Percentiles rank a stretch among this genome's conserved stretches.
Conservation (phyloP, 2,888 invertebrate species). For the Cybosia mesomella region DNA sequence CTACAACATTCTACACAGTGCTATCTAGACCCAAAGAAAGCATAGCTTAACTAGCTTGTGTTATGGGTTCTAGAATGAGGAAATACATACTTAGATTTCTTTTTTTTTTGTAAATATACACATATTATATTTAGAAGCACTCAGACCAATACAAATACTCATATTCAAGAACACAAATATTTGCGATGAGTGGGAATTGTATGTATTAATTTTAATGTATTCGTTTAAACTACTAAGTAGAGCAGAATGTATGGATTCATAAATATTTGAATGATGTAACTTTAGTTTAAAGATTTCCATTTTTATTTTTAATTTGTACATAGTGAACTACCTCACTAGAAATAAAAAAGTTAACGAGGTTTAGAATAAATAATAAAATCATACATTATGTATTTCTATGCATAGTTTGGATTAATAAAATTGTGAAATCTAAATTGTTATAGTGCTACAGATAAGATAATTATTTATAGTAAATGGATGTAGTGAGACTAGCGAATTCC, state of each 20-base stretch:
- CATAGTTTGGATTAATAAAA: not conserved
- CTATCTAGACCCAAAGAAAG: no score
- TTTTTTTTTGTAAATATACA: no score
- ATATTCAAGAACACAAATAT: no score
- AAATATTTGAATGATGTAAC: not conserved
- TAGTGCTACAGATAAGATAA: conserved; percentile 4
- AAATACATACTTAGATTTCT: no score
- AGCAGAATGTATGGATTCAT: conserved; percentile 7
- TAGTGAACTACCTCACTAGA: not conserved
- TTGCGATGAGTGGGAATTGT: no score
- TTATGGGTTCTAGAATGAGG: no score
- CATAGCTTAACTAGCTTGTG: no score
- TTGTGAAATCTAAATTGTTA: conserved; percentile 21
- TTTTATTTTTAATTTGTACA: not conserved
- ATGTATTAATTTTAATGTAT: not conserved
- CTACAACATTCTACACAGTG: no score
- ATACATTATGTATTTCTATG: conserved; percentile 3
- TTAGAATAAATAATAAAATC: not conserved
- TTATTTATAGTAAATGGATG: not conserved
- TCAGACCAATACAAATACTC: no score
- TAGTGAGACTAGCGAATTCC: not conserved
- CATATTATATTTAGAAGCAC: no score
- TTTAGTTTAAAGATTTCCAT: not conserved
- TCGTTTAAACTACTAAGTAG: conserved; percentile 13
- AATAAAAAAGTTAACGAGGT: not conserved